Conservation (phyloP, 92 coral and sea anemone genomes). For the Actinostola sp. region DNA sequence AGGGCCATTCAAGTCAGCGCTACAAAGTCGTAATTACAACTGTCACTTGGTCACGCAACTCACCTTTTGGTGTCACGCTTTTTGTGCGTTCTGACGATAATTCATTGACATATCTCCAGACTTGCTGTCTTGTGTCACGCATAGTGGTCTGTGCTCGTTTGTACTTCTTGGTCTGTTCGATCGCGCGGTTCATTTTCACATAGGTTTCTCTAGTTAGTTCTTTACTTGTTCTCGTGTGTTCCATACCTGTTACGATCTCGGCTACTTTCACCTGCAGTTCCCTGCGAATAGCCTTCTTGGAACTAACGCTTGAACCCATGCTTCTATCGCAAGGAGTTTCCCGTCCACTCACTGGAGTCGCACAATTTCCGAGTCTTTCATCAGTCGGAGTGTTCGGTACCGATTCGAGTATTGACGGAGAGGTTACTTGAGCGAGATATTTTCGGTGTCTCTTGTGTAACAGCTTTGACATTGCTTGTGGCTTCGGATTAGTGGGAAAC, state of each 20-base stretch:
- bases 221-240: conserved; percentile 25
- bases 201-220: conserved; percentile 73
- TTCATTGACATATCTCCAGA: conserved; percentile 70
- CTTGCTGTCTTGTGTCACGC: conserved; percentile 66
- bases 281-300: conserved; percentile 55
- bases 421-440: conserved; percentile 25
- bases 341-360: conserved; percentile 32
- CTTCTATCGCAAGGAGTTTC: conserved; percentile 81
- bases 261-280: conserved; percentile 71
- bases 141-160: conserved; percentile 54
- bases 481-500: conserved; percentile 82
- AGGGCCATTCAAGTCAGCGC: too few relatives aligned
- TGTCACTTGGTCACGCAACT: background rate
- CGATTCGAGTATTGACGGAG: conserved; percentile 44
- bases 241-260: conserved; percentile 48
- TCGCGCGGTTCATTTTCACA: conserved; percentile 71
- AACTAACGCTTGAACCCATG: conserved; percentile 52
- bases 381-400: conserved; percentile 48
- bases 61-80: conserved; percentile 45
- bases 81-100: conserved; percentile 42
- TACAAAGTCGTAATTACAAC: too few relatives aligned
- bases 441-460: conserved; percentile 70
- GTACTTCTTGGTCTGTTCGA: conserved; percentile 42
- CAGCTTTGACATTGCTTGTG: conserved; percentile 70
- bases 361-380: conserved; percentile 27